Conservation (phyloP, 2,888 invertebrate species). For the Priapulus caudatus region DNA sequence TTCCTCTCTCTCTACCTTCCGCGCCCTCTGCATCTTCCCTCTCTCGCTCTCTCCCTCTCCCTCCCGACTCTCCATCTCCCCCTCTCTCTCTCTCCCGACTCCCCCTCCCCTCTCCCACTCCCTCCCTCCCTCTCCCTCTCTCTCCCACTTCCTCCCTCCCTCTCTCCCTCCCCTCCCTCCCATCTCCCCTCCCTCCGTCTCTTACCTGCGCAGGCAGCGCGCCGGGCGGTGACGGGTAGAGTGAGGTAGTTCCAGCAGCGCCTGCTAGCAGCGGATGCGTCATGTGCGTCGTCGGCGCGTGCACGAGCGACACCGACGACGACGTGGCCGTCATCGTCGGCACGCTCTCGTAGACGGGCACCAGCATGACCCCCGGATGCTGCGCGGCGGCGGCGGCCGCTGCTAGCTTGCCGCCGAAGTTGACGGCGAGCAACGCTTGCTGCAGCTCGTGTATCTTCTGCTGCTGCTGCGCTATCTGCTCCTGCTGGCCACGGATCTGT, state of each 20-base stretch:
- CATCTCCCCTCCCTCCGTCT: neutral
- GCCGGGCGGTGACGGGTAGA: conserved; percentile 1
- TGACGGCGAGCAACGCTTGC: neutral
- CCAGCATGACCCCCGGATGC: neutral
- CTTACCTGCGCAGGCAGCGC: neutral
- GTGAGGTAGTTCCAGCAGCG: neutral
- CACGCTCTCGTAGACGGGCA: neutral
- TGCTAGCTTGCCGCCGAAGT: neutral
- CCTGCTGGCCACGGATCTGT: neutral
- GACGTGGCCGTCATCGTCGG: neutral
- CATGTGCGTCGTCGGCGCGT: neutral
- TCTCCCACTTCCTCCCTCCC: too few species aligned
- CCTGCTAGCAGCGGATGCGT: neutral
- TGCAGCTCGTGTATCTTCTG: neutral
- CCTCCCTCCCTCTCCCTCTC: too few species aligned
- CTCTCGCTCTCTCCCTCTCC: too few species aligned
- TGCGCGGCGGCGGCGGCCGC: too few species aligned
- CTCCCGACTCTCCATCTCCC: too few species aligned
- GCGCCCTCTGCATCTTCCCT: too few species aligned
- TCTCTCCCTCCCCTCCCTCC: too few species aligned
- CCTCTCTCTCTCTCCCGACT: too few species aligned
- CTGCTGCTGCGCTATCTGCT: neutral
- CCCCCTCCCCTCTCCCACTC: too few species aligned
- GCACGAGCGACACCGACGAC: neutral
- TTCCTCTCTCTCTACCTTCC: too few species aligned